These are phyloP conservation scores for Ibycter americanus DNA, from an alignment of 2,797 vertebrate species.

Conservation along the genomic window DNA sequence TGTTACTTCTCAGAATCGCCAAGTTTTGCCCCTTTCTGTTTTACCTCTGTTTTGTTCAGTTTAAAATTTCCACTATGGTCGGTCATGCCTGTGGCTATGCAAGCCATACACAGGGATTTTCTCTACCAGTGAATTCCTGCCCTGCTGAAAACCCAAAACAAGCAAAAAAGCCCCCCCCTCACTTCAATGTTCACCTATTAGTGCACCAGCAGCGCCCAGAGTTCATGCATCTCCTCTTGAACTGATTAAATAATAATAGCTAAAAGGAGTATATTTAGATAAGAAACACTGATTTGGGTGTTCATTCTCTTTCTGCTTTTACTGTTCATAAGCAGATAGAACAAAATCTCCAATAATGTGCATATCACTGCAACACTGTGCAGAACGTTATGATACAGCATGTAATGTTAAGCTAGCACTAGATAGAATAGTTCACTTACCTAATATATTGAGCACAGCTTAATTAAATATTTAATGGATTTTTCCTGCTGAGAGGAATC, in stretches of 20 bases:
- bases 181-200: neutral
- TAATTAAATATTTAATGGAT: conserved; percentile 58
- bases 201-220: neutral
- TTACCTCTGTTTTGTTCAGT: neutral
- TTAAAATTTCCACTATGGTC: neutral
- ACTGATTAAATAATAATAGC: neutral
- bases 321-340: neutral
- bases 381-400: neutral
- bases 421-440: conserved; percentile 5
- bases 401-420: neutral
- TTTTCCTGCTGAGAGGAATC: conserved; percentile 5
- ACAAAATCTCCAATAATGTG: neutral
- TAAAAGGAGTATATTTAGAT: neutral
- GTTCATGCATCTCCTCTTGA: neutral
- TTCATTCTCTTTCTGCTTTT: neutral
- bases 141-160: neutral
- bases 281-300: neutral
- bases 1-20: neutral
- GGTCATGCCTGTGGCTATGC: neutral
- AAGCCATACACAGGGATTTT: neutral
- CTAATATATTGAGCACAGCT: conserved; percentile 3
- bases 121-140: neutral
- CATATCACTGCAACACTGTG: neutral
- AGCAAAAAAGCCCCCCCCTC: accelerated
- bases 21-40: neutral